Evolutionary conservation across 1,140 invertebrate genomes (phyloP).

Genomic region (Stegodyphus dumicola): DNA sequence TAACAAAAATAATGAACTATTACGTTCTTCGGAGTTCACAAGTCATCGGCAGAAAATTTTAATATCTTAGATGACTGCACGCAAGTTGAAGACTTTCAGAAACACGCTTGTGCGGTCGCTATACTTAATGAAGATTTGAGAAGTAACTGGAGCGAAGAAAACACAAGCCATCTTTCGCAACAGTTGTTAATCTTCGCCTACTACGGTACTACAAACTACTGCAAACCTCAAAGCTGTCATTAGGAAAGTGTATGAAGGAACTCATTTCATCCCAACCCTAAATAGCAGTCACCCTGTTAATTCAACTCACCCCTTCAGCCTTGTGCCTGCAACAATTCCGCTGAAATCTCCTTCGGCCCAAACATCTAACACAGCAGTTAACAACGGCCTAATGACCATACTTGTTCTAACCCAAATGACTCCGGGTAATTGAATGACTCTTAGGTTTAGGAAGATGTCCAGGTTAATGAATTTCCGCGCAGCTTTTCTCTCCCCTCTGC

Average conservation of each 20-base stretch:
- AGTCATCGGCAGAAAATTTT: no score
- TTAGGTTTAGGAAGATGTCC: constrained; percentile 36
- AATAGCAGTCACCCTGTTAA: constrained; percentile 37
- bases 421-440: constrained; percentile 55
- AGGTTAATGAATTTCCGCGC: constrained; percentile 37
- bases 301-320: neutral
- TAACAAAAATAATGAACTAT: no score
- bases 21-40: no score
- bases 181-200: neutral
- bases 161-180: neutral
- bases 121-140: neutral
- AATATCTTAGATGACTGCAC: no score
- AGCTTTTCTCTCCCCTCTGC: neutral
- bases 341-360: constrained; percentile 22
- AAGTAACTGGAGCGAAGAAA: constrained; percentile 23
- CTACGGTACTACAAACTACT: neutral
- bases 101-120: no score
- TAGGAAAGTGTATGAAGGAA: constrained; percentile 28
- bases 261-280: constrained; percentile 20
- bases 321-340: constrained; percentile 2
- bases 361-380: constrained; percentile 32
- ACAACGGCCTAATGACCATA: constrained; percentile 56
- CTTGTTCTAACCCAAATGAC: constrained; percentile 55
- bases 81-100: no score
- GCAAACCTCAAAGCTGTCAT: constrained; percentile 40